phyloP scores from a whole-genome alignment of 2,113 vertebrate genomes.

The Zingel zingel region DNA sequence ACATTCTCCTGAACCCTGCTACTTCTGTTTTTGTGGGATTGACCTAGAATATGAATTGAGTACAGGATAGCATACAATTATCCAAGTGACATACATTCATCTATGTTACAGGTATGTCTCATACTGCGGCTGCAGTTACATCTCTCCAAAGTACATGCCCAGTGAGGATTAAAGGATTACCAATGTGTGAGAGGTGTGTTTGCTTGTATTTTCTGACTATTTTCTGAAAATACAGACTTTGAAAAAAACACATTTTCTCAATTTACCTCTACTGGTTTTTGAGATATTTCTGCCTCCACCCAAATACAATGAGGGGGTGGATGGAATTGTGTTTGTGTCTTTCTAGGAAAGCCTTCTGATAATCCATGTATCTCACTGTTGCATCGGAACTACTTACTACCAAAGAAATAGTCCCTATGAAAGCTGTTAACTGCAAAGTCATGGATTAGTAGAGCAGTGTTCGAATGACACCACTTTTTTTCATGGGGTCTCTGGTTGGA shows the following conservation, averaged over 20 bases:
- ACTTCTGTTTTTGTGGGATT: constrained; percentile 46
- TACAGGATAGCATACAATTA: constrained; percentile 19
- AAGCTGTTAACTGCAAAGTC: background rate
- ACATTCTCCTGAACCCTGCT: constrained; percentile 38
- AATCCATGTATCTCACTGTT: background rate
- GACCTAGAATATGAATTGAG: constrained; percentile 55
- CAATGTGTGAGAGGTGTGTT: constrained; percentile 58
- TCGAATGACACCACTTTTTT: background rate
- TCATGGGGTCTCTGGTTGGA: too few relatives aligned
- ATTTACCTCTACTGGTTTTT: background rate
- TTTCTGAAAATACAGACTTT: background rate
- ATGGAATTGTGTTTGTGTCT: background rate
- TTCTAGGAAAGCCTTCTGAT: background rate
- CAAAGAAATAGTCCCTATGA: background rate
- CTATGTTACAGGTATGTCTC: constrained; percentile 37
- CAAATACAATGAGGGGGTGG: background rate
- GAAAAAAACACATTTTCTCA: background rate
- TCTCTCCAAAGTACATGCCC: constrained; percentile 14
- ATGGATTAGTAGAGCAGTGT: background rate
- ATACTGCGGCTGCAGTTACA: constrained; percentile 4
- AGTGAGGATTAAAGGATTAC: constrained; percentile 60
- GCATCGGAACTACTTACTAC: background rate
- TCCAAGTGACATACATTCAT: constrained; percentile 40
- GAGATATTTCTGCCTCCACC: background rate
- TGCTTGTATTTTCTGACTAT: constrained; percentile 79